phyloP scores from a whole-genome alignment of 2,888 invertebrate genomes.

The Apotomis betuletana region DNA sequence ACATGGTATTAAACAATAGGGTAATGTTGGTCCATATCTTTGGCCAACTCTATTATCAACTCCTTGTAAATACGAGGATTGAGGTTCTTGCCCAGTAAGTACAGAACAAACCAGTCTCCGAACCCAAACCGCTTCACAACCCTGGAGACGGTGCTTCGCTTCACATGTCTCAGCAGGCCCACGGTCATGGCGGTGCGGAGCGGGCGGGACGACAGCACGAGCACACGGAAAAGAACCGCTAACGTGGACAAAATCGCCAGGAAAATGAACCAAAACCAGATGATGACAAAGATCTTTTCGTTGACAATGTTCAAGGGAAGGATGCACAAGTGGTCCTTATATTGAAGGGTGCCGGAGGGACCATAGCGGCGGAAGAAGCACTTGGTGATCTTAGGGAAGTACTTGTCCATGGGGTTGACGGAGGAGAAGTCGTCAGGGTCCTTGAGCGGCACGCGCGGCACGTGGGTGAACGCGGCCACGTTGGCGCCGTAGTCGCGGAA shows the following conservation, averaged over 20 bases:
- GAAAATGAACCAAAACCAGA: constrained; percentile 89
- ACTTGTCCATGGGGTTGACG: constrained; percentile 87
- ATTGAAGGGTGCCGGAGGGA: constrained; percentile 82
- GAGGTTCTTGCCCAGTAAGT: constrained; percentile 89
- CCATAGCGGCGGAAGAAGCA: constrained; percentile 85
- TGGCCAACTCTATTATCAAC: constrained; percentile 81
- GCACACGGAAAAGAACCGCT: constrained; percentile 86
- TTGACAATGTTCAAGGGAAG: constrained; percentile 90
- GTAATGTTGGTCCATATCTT: constrained; percentile 65
- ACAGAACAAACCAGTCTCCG: constrained; percentile 91
- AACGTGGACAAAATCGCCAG: constrained; percentile 85
- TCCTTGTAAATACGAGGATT: constrained; percentile 87
- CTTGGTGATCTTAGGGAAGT: constrained; percentile 88
- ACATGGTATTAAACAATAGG: constrained; percentile 57
- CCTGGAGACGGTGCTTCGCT: constrained; percentile 77
- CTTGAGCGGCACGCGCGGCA: constrained; percentile 59
- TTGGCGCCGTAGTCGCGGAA: constrained; percentile 85
- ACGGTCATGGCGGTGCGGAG: constrained; percentile 85
- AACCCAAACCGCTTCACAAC: constrained; percentile 83
- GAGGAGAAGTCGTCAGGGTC: constrained; percentile 61
- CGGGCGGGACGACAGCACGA: constrained; percentile 81
- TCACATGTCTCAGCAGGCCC: constrained; percentile 83
- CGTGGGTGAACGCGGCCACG: constrained; percentile 74
- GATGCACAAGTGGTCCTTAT: constrained; percentile 87
- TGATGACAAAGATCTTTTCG: constrained; percentile 89